Evolutionary conservation across 2,113 vertebrate genomes (phyloP), one percentile per base, ranked within the genome.

Genomic region (Aplodontia rufa): DNA sequence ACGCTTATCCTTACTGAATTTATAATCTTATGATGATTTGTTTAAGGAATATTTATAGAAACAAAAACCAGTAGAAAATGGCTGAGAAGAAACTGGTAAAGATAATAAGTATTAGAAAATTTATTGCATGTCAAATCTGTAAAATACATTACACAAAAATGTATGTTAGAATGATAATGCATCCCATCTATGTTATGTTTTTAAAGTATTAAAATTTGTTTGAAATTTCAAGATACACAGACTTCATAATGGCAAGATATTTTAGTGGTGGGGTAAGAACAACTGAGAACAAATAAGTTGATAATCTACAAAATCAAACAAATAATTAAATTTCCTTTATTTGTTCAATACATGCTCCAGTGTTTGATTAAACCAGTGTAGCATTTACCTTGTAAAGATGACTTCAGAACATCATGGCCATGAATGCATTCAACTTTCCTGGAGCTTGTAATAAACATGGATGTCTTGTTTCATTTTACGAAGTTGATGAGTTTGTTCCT

Each of bases 401-500:
- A 66, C 35, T 49, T 93, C 28, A 81, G 22, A 76, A 91, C n/a
- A 92, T 35, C 17, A 28, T 64, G 6, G 12, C 32, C 62, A 37
- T 78, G 32, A 88, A 88, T 58, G 17, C 35, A 24, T 64, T 68
- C 68, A 68, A 22, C 51, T 76, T 92, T 95, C 53, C 76, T 90
- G 69, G 22, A 16, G 47, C 47, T 87, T 47, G 4, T 81, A 85
- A 91, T 93, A 88, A 78, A 55, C 47, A 45, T 40, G 17, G 60
- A 58, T 75, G 9, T 71, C 51, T 84, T 85, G n/a, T 88, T 90
- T 94, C 35, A 62, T 80, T 75, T 45, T 92, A 66, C 93, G 35
- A 37, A 80, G 26, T 32, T 60, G 22, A 68, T 87, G 45, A 40
- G 12, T 53, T 42, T 72, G 13, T 95, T 93, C 42, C 32, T 76